phyloP scores from a whole-genome alignment of 1,140 invertebrate species.

The Tyrophagus putrescentiae region DNA sequence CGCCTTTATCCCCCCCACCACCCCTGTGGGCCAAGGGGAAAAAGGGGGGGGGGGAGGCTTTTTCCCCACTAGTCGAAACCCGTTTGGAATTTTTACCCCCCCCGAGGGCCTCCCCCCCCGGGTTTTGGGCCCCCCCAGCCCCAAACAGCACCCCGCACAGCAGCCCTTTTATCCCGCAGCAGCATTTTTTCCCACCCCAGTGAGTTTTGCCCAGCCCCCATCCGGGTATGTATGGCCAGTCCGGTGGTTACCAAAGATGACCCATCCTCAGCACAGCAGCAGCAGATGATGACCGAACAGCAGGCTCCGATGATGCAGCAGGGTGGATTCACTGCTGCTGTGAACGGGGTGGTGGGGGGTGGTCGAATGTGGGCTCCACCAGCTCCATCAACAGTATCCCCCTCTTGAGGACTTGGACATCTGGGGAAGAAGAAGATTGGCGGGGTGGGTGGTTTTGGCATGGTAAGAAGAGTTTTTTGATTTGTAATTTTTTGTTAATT shows the following conservation, averaged over 20 bases:
- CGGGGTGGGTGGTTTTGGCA: neutral
- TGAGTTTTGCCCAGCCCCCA: too few species aligned
- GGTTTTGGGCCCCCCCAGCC: neutral
- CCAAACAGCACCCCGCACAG: neutral
- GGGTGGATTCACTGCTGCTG: neutral
- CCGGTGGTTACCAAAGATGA: too few species aligned
- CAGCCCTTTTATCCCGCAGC: too few species aligned
- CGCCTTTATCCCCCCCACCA: too few species aligned
- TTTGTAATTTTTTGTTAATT: neutral
- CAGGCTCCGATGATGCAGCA: neutral
- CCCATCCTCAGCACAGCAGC: too few species aligned
- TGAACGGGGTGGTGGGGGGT: neutral
- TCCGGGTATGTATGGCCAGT: too few species aligned
- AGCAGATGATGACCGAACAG: neutral
- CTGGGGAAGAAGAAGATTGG: neutral
- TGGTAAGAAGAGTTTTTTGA: too few species aligned
- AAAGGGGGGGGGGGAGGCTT: too few species aligned
- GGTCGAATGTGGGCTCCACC: neutral
- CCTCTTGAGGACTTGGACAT: constrained; percentile 9
- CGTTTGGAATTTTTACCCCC: too few species aligned
- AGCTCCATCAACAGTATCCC: neutral
- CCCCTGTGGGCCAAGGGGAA: too few species aligned
- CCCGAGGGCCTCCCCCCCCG: neutral
- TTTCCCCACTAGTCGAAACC: too few species aligned
- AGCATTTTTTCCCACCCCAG: too few species aligned